Base-by-base conservation (phyloP, 2,113 vertebrate species). In the Galemys pyrenaicus region DNA sequence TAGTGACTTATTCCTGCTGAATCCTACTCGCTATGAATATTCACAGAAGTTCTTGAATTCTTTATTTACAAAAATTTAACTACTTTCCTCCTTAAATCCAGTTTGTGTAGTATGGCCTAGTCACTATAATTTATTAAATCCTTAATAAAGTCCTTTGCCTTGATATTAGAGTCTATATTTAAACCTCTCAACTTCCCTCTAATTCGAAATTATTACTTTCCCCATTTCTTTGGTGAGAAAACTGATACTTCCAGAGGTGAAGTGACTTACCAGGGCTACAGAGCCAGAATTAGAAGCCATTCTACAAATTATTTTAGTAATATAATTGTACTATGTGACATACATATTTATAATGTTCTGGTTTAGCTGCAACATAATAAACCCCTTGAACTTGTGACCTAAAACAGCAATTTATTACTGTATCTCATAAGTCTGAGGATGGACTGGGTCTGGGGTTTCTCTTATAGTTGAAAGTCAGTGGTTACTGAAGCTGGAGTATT, bases 31-130 rank as follows among this genome's bases (percentile, higher is more conserved):
- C 39, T 11, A 24, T 44, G 54, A 56, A 54, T 84, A 78, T 56
- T 90, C 49, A 81, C 6, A 94, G 80, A 67, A 26, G 60, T 77
- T 89, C 87, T 94, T 87, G 70, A 87, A 41, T n/a, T 87, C 60
- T 89, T 75, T 58, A 20, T 83, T 92, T 89, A 82, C 65, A 92
- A 94, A 95, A 49, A 28, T 4, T 22, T 49, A 22, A 22, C 54
- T 56, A 56, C 75, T 91, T 56, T 67, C 77, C 81, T 96, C 54
- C n/a, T 75, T 67, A 26, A 51, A 88, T 54, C 64, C 62, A 70
- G 73, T 46, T 12, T 87, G 44, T 58, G 16, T 91, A 37, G 41
- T 82, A 37, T 56, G 30, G 39, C 46, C 28, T 26, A 9, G 71
- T 68, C 51, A 46, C 78, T 87, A 9, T 28, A 83, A 44, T 67